Percentiles rank a stretch among this genome's conserved stretches.
These are phyloP conservation scores for Tympanoctomys barrerae DNA, from an alignment of 2,797 vertebrate species.

Conservation along the genomic window DNA sequence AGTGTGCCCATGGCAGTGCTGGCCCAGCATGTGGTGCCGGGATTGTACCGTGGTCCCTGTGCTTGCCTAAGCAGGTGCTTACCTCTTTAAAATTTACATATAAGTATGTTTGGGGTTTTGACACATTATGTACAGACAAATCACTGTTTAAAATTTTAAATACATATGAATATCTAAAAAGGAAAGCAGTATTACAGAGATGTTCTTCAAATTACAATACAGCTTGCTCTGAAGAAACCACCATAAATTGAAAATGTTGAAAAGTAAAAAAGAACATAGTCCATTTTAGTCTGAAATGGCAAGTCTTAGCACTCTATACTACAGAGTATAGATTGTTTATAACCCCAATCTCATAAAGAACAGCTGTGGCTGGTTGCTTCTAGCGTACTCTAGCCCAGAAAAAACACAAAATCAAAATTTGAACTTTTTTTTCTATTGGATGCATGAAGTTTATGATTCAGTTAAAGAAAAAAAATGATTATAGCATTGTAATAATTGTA, in stretches of 20 bases:
- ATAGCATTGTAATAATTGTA: neutral
- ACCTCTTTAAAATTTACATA: neutral
- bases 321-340: neutral
- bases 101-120: neutral
- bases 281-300: too few species aligned
- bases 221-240: too few species aligned
- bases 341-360: too few species aligned
- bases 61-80: too few species aligned
- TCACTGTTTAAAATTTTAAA: neutral
- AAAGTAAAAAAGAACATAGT: too few species aligned
- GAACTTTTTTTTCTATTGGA: neutral
- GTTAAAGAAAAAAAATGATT: neutral
- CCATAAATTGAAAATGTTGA: too few species aligned
- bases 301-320: too few species aligned
- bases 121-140: neutral
- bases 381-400: neutral
- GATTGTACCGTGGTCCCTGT: too few species aligned
- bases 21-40: too few species aligned
- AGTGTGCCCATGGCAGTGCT: too few species aligned
- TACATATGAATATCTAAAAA: neutral
- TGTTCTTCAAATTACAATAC: too few species aligned
- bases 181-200: too few species aligned
- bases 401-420: neutral
- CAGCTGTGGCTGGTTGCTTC: neutral
- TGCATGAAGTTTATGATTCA: neutral